Evolutionary conservation across 2,797 vertebrate species (phyloP).

Genomic region (Peromyscus nudipes): DNA sequence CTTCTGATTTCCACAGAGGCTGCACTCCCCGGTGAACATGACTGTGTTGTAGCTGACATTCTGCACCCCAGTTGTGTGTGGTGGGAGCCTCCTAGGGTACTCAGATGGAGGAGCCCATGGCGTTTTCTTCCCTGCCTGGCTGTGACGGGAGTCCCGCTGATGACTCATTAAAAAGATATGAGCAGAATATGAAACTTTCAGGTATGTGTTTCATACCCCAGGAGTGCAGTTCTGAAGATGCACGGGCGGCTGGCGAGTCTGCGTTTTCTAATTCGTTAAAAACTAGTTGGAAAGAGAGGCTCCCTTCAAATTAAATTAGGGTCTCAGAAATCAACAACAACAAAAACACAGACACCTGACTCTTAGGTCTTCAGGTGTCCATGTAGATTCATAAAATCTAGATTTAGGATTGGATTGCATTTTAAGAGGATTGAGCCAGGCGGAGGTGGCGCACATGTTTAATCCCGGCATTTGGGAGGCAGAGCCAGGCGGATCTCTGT

Average conservation of each 20-base stretch:
- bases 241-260: neutral
- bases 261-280: neutral
- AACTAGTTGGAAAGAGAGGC: neutral
- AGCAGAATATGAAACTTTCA: constrained; percentile 84
- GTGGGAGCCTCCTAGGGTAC: constrained; percentile 82
- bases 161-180: constrained; percentile 77
- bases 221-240: neutral
- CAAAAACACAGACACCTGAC: neutral
- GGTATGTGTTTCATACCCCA: constrained; percentile 81
- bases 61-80: constrained; percentile 40
- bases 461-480: too few relatives aligned
- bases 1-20: constrained; percentile 58
- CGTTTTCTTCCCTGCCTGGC: constrained; percentile 68
- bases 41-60: constrained; percentile 42
- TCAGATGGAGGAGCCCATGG: constrained; percentile 83
- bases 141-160: constrained; percentile 78
- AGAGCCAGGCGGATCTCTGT: too few relatives aligned
- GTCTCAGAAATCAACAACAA: neutral
- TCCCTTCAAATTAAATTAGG: neutral
- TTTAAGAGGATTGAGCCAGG: neutral
- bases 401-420: neutral
- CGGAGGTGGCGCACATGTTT: too few relatives aligned
- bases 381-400: neutral
- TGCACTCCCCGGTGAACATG: neutral
- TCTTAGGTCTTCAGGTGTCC: neutral